phyloP scores from a whole-genome alignment of 2,113 vertebrate genomes.

The Oryzias curvinotus region DNA sequence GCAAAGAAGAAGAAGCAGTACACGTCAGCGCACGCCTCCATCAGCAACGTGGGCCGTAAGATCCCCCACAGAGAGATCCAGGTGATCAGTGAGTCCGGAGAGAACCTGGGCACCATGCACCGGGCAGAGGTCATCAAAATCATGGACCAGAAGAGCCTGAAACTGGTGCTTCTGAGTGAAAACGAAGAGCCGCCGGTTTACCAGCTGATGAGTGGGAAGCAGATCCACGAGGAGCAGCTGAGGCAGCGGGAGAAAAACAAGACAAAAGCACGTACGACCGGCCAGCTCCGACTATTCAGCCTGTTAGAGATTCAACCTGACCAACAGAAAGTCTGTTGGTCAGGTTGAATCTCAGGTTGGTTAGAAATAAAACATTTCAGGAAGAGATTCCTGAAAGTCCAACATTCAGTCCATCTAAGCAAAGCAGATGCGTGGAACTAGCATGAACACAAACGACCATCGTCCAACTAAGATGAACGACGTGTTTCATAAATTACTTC shows the following conservation, averaged over 20 bases:
- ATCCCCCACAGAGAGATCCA: conserved; percentile 82
- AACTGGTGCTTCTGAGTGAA: conserved; percentile 78
- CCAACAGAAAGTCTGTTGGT: no score
- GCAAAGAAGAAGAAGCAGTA: conserved; percentile 63
- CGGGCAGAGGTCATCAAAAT: conserved; percentile 81
- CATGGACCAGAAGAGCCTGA: conserved; percentile 82
- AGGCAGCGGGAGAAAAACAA: conserved; percentile 80
- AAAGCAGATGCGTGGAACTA: neutral
- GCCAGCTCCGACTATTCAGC: no score
- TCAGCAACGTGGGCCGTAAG: conserved; percentile 82
- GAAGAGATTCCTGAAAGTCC: neutral
- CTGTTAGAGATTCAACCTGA: no score
- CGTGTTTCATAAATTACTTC: no score
- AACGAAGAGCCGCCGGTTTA: conserved; percentile 82
- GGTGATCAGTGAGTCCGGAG: conserved; percentile 79
- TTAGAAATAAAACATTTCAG: no score
- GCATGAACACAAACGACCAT: no score
- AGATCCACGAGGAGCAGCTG: conserved; percentile 87
- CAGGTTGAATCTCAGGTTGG: no score
- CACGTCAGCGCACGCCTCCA: conserved; percentile 23
- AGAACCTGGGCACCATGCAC: conserved; percentile 85
- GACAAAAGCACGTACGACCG: conserved; percentile 74
- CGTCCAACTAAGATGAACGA: no score
- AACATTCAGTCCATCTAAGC: neutral
- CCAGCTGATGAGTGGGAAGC: conserved; percentile 86